phyloP scores from a whole-genome alignment of 2,113 vertebrate species.

The Heptranchias perlo region DNA sequence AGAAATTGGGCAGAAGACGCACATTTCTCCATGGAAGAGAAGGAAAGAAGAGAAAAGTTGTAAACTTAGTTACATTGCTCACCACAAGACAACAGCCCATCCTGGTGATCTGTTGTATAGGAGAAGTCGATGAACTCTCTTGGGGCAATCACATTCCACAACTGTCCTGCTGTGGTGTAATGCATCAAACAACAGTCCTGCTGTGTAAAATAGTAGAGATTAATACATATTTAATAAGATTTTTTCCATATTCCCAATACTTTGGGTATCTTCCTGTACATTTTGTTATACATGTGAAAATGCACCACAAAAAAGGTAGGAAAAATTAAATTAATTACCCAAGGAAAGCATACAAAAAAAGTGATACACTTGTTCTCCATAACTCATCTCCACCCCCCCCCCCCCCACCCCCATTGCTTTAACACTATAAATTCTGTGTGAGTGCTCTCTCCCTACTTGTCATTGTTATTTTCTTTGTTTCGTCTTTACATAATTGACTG shows the following conservation, averaged over 20 bases:
- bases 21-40: not conserved
- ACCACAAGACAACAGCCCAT: constrained; percentile 74
- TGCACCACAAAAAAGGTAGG: not conserved
- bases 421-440: not conserved
- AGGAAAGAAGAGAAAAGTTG: constrained; percentile 35
- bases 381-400: too few species aligned
- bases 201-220: constrained; percentile 38
- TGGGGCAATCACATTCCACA: constrained; percentile 74
- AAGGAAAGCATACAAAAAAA: not conserved
- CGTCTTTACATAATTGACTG: too few species aligned
- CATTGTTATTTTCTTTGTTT: too few species aligned
- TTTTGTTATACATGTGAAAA: not conserved
- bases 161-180: constrained; percentile 74
- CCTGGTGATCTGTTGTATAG: constrained; percentile 66
- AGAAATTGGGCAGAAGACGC: not conserved
- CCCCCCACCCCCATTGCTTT: not conserved
- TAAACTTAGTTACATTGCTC: constrained; percentile 44
- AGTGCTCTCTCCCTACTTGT: not conserved
- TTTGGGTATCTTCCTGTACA: not conserved
- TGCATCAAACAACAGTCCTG: constrained; percentile 74
- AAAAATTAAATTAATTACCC: not conserved
- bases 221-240: not conserved
- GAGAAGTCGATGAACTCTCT: constrained; percentile 82
- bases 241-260: not conserved
- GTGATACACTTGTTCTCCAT: too few species aligned